These are phyloP conservation scores for Epistrophella euchroma DNA, from an alignment of 2,888 invertebrate species.

Conservation along the genomic window DNA sequence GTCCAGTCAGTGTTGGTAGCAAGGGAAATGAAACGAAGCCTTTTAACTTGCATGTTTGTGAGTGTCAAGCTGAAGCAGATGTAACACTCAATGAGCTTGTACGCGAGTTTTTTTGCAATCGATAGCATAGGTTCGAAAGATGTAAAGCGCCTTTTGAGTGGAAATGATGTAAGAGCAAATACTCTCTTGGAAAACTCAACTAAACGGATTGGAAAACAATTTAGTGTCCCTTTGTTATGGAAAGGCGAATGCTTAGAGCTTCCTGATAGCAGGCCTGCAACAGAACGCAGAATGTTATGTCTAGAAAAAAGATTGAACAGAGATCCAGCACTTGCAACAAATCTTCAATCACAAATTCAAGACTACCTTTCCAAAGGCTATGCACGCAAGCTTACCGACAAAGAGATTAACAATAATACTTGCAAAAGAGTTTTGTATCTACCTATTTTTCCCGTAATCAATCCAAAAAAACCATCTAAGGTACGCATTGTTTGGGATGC, in stretches of 20 bases:
- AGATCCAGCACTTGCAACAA: constrained; percentile 38
- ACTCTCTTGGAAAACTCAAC: not conserved
- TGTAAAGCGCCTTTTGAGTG: not conserved
- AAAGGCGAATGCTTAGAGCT: not conserved
- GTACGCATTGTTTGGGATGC: constrained; percentile 80
- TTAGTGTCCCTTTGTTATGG: constrained; percentile 17
- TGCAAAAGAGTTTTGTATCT: constrained; percentile 75
- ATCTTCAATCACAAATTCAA: constrained; percentile 47
- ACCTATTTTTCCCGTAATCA: constrained; percentile 77
- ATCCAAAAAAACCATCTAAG: constrained; percentile 77
- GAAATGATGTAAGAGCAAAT: not conserved
- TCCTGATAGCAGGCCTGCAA: constrained; percentile 14
- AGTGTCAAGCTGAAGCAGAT: not conserved
- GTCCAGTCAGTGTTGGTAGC: not conserved
- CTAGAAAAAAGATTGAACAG: constrained; percentile 30
- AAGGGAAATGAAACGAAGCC: not conserved
- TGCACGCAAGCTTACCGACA: constrained; percentile 55
- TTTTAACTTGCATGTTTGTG: not conserved
- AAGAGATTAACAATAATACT: constrained; percentile 23
- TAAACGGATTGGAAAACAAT: not conserved
- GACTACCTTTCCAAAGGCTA: constrained; percentile 72
- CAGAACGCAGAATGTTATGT: not conserved
- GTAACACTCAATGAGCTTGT: not conserved
- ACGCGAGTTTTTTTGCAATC: not conserved
- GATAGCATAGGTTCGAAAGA: not conserved